A percentile compares a stretch with the other conserved stretches of the same genome.
These are phyloP conservation scores for Equus przewalskii DNA, from an alignment of 2,113 vertebrate genomes.

Conservation along the genomic window DNA sequence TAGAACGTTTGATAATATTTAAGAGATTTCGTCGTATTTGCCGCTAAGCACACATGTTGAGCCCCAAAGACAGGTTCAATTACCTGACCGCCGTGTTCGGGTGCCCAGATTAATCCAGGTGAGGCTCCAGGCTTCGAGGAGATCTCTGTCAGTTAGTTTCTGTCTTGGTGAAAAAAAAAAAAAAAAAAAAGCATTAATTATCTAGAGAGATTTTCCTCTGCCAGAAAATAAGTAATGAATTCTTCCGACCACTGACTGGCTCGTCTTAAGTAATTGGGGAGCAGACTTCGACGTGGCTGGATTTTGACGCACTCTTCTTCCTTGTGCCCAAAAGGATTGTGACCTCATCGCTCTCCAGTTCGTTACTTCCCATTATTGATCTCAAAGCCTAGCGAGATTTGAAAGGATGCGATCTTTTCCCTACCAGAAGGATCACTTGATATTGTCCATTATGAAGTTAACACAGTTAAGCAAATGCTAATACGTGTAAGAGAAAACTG, in stretches of 20 bases:
- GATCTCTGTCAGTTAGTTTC: fast-evolving
- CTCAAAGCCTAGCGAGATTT: neutral
- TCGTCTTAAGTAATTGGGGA: fast-evolving
- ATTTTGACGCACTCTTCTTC: fast-evolving
- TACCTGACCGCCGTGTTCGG: neutral
- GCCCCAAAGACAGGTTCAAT: neutral
- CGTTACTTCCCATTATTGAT: fast-evolving
- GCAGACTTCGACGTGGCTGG: fast-evolving
- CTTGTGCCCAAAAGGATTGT: fast-evolving
- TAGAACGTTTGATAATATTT: constrained; percentile 78
- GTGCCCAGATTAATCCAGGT: constrained; percentile 23
- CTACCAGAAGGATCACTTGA: fast-evolving
- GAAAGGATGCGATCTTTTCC: neutral
- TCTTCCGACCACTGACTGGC: neutral
- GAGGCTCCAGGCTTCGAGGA: neutral
- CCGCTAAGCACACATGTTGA: constrained; percentile 76
- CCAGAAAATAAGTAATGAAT: neutral
- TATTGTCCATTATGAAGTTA: fast-evolving
- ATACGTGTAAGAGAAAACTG: fast-evolving
- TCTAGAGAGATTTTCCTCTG: neutral
- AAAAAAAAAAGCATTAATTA: neutral
- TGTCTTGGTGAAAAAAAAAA: neutral
- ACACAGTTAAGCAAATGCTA: fast-evolving
- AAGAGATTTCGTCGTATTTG: constrained; percentile 67
- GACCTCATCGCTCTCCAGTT: fast-evolving